Conservation (phyloP, 2,113 vertebrate species). For the Regulus satrapa region DNA sequence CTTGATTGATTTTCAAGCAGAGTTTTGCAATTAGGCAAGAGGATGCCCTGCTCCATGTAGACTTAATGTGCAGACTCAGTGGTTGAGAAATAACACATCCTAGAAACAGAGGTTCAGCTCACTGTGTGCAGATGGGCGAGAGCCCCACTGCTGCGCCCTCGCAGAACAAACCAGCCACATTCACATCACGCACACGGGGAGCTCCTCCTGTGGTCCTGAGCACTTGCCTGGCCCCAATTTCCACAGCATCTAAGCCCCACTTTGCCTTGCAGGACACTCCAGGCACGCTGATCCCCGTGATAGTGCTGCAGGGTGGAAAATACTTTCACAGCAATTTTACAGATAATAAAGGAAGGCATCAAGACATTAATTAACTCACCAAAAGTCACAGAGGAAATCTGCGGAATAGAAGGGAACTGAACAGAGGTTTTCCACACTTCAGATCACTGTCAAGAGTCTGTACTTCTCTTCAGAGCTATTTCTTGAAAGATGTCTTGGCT, state of each 20-base stretch:
- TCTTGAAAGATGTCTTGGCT: neutral
- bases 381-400: neutral
- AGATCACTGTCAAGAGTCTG: neutral
- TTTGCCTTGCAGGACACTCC: neutral
- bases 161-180: neutral
- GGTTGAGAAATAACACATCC: neutral
- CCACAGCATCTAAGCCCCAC: neutral
- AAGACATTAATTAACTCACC: neutral
- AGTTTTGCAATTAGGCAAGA: slow-evolving; percentile 31
- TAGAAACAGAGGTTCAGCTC: neutral
- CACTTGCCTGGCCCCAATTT: neutral
- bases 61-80: neutral
- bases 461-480: neutral
- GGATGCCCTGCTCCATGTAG: neutral
- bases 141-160: neutral
- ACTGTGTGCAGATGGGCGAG: neutral
- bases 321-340: neutral
- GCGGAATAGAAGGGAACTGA: neutral
- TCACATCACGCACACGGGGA: fast-evolving
- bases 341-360: neutral
- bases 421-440: neutral
- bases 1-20: neutral
- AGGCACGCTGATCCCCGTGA: neutral
- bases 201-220: neutral
- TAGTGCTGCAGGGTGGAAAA: neutral